Base-by-base conservation (phyloP, 2,888 invertebrate species). In the Smittia aterrima region DNA sequence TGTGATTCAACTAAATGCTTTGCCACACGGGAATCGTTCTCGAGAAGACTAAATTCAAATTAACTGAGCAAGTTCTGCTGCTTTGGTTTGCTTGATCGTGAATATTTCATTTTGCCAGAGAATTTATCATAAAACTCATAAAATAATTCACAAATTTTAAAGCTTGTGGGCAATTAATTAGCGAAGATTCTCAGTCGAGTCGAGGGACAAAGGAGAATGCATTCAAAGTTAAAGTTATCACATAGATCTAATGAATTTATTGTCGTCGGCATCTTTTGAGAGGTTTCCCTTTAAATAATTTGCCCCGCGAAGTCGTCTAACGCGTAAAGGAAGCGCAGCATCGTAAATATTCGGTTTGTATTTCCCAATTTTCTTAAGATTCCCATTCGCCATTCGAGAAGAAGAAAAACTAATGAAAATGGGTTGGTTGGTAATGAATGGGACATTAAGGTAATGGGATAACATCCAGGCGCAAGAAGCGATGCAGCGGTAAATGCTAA, bases 381-480 rank as follows among this genome's bases (percentile, higher is more conserved):
- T 9, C 20, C 58, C 18, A n/a, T 22, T 58, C 18, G 58, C 58
- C 9, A 6, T 16, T 16, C 4, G 2, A 47, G 16, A 16, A 47
- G 58, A 11, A 58, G 18, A 22, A 58, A 58, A 70, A 47, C 70
- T 54, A 70, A 70, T 70, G 70, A 70, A 70, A 70, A 70, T 70
- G 41, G 58, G 4, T 58, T 70, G 70, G 53, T 70, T 70, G 70
- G 53, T 70, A 70, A 70, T 53, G 25, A 70, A 70, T 70, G 54
- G 70, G 20, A 20, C 40, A 70, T 70, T 47, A 70, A 16, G n/a
- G 24, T 70, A 70, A 70, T 70, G 70, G 70, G n/a, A 67, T 1
- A 67, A 67, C 9, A 24, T 22, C 22, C 38, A 67, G 47, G 24
- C 22, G 22, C 41, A 67, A 24, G 11, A 67, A 22, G 16, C 40